Evolutionary conservation across 2,113 vertebrate genomes (phyloP).

Genomic region (Spilogale gracilis): DNA sequence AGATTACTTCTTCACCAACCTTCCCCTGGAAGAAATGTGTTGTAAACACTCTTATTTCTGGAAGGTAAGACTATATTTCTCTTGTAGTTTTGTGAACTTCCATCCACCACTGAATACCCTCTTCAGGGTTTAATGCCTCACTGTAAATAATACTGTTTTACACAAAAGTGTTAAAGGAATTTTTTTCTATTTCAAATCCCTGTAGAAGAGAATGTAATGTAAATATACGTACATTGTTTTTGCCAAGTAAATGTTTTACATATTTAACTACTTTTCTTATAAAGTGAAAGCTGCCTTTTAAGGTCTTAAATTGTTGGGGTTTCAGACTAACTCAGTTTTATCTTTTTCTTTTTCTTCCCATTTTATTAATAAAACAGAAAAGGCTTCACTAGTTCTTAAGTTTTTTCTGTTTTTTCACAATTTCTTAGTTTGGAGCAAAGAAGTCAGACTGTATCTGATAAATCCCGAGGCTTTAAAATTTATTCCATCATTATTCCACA

Average conservation of each 20-base stretch:
- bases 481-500: not conserved
- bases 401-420: not conserved
- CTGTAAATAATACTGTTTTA: not conserved
- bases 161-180: not conserved
- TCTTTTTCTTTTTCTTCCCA: not conserved
- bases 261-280: constrained; percentile 4
- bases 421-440: constrained; percentile 14
- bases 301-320: not conserved
- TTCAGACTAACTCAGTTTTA: not conserved
- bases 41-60: not conserved
- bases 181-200: not conserved
- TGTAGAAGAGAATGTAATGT: not conserved
- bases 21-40: not conserved
- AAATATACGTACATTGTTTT: not conserved
- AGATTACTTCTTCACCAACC: not conserved
- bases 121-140: constrained; percentile 8
- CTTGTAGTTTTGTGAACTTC: not conserved
- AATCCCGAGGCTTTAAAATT: not conserved
- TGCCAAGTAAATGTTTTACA: not conserved
- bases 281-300: not conserved
- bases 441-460: not conserved
- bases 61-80: not conserved
- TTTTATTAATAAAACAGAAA: constrained; percentile 41
- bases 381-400: not conserved
- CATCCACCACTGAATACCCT: not conserved